Conservation (phyloP, 2,113 vertebrate genomes). For the Brachyhypopomus gauderio region DNA sequence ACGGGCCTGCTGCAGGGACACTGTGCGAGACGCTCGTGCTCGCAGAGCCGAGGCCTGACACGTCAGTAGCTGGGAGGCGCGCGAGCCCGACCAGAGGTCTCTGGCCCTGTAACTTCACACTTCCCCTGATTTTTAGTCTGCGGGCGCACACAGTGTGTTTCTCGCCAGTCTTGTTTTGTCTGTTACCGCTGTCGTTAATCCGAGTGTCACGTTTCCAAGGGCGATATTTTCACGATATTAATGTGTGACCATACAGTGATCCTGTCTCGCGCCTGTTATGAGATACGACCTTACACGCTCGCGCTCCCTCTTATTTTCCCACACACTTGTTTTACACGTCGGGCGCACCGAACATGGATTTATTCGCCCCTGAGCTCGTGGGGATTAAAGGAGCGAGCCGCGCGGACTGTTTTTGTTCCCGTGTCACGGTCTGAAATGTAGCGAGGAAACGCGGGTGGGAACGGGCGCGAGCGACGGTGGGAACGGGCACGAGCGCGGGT, state of each 20-base stretch:
- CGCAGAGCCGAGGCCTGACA: no score
- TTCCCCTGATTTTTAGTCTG: no score
- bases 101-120: no score
- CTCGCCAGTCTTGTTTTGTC: neutral
- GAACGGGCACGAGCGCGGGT: constrained; percentile 41
- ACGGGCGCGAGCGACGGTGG: constrained; percentile 40
- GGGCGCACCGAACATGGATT: constrained; percentile 51
- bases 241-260: constrained; percentile 14
- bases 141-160: no score
- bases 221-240: constrained; percentile 14
- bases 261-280: constrained; percentile 25
- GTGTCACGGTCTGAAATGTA: constrained; percentile 48
- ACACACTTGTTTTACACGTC: constrained; percentile 10
- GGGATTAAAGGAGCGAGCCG: constrained; percentile 54
- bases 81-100: no score
- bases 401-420: constrained; percentile 34
- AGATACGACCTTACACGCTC: constrained; percentile 37
- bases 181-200: neutral
- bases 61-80: neutral
- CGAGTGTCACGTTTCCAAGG: neutral
- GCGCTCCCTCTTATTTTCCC: constrained; percentile 60
- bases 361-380: constrained; percentile 61
- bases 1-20: constrained; percentile 58
- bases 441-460: constrained; percentile 59
- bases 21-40: neutral